Evolutionary conservation across 2,113 vertebrate genomes (phyloP).

Genomic region (Cromileptes altivelis): DNA sequence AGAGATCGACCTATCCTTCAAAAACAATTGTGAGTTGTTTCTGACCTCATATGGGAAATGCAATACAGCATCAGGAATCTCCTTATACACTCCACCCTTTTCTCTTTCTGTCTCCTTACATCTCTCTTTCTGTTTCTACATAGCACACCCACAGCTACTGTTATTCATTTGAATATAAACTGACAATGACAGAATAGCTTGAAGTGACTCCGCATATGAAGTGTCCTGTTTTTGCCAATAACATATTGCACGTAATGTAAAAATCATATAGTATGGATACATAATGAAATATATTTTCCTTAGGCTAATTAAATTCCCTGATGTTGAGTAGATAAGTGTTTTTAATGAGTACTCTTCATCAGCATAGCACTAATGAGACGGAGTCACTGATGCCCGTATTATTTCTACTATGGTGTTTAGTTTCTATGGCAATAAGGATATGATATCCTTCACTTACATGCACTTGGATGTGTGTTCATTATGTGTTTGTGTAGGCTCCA

Average conservation of each 20-base stretch:
- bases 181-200: background rate
- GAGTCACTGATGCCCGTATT: constrained; percentile 14
- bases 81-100: background rate
- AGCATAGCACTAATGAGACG: constrained; percentile 21
- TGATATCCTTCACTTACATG: background rate
- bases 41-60: background rate
- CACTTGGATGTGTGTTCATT: constrained; percentile 16
- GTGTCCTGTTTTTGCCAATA: background rate
- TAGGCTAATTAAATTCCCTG: constrained; percentile 27
- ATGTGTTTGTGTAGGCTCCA: constrained; percentile 50
- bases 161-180: background rate
- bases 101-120: background rate
- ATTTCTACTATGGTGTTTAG: constrained; percentile 12
- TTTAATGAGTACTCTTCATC: constrained; percentile 23
- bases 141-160: background rate
- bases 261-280: constrained; percentile 1
- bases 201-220: background rate
- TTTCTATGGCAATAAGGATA: constrained; percentile 16
- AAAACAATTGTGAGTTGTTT: constrained; percentile 79
- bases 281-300: constrained; percentile 2
- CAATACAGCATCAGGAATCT: background rate
- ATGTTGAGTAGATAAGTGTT: constrained; percentile 28
- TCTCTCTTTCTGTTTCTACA: background rate
- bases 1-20: constrained; percentile 74
- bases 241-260: background rate